A percentile compares a stretch with the other conserved stretches of the same genome.
These are phyloP conservation scores for Sylvia borin DNA, from an alignment of 2,797 vertebrate species.

Conservation along the genomic window DNA sequence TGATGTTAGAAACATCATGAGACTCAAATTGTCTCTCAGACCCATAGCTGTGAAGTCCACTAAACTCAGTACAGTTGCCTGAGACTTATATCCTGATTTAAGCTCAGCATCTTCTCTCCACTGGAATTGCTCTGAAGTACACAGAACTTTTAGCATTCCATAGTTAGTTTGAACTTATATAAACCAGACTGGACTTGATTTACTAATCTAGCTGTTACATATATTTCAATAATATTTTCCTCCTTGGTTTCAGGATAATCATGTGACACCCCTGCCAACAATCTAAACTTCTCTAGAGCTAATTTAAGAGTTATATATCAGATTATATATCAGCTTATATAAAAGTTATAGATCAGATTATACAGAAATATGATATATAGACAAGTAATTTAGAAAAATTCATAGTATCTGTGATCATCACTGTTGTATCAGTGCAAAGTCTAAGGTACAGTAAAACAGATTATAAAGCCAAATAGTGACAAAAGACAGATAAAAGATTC, in stretches of 20 bases:
- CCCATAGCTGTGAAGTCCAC: not conserved
- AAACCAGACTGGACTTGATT: not conserved
- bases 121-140: not conserved
- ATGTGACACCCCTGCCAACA: not conserved
- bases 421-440: not conserved
- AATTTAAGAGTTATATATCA: not conserved
- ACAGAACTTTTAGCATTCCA: fast-evolving
- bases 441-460: not conserved
- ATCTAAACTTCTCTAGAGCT: not conserved
- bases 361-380: not conserved
- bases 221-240: not conserved
- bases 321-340: too few relatives aligned
- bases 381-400: not conserved
- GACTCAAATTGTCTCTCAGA: not conserved
- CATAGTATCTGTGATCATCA: not conserved
- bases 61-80: not conserved
- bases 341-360: not conserved
- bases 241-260: not conserved
- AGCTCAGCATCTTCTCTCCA: not conserved
- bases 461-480: not conserved
- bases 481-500: not conserved
- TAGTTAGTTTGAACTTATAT: not conserved
- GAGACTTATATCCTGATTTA: not conserved
- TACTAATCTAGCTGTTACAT: not conserved
- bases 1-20: not conserved